A percentile compares a stretch with the other conserved stretches of the same genome.
Conservation (phyloP, 2,797 vertebrate genomes). For the Ctenopoma multispine region DNA sequence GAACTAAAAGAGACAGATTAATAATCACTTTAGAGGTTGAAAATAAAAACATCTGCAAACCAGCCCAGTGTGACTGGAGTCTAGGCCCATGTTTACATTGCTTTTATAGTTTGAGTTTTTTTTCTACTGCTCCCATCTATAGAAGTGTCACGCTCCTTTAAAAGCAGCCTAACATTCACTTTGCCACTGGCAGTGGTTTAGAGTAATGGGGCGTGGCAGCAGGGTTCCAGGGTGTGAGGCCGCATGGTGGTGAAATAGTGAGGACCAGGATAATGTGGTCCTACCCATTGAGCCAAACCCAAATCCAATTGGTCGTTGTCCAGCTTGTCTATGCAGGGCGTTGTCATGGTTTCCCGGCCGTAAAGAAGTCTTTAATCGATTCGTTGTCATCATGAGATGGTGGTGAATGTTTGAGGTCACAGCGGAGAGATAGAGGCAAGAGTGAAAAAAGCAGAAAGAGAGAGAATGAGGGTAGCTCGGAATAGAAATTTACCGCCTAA, state of each 20-base stretch:
- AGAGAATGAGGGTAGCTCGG: conserved; percentile 34
- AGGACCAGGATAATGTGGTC: conserved; percentile 54
- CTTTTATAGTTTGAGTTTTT: conserved; percentile 20
- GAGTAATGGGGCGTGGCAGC: conserved; percentile 72
- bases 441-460: background rate
- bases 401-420: conserved; percentile 47
- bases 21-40: background rate
- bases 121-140: conserved; percentile 28
- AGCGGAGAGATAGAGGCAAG: conserved; percentile 39
- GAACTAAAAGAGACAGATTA: background rate
- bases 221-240: conserved; percentile 48
- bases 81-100: conserved; percentile 35
- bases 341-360: conserved; percentile 65
- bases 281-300: conserved; percentile 59
- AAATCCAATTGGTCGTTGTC: conserved; percentile 63
- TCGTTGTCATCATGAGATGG: conserved; percentile 69
- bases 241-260: conserved; percentile 59
- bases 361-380: conserved; percentile 76
- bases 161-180: conserved; percentile 45
- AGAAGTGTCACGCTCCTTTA: conserved; percentile 28
- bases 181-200: conserved; percentile 57
- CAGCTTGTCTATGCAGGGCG: conserved; percentile 74
- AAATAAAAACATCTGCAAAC: conserved; percentile 5
- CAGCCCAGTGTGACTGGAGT: background rate
- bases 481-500: conserved; percentile 50